phyloP scores from a whole-genome alignment of 2,888 invertebrate genomes.

The Isoperla grammatica region DNA sequence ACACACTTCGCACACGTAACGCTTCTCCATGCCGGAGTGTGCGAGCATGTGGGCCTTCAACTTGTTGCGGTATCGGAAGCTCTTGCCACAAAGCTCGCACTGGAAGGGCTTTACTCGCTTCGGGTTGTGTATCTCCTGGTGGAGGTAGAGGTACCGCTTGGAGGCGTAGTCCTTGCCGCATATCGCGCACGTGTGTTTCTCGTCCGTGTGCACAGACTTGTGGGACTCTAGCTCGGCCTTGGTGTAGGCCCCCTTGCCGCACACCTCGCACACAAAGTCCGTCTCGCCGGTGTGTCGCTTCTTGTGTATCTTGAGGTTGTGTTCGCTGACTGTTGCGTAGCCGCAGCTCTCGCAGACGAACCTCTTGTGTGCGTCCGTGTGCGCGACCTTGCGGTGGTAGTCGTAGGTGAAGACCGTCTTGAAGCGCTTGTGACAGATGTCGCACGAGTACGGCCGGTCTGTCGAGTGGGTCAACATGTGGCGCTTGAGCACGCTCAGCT shows the following conservation, averaged over 20 bases:
- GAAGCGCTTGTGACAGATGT: conserved; percentile 38
- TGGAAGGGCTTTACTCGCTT: conserved; percentile 37
- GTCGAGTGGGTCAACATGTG: conserved; percentile 56
- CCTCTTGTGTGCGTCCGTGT: conserved; percentile 38
- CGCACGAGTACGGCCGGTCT: conserved; percentile 38
- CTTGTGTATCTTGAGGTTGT: conserved; percentile 38
- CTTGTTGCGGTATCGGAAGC: conserved; percentile 7
- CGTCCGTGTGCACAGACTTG: conserved; percentile 17
- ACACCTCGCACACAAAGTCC: conserved; percentile 38
- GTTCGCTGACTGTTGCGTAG: conserved; percentile 38
- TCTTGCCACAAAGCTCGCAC: conserved; percentile 43
- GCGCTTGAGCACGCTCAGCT: conserved; percentile 48
- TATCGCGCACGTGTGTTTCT: conserved; percentile 22
- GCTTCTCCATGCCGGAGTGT: conserved; percentile 38
- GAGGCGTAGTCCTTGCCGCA: conserved; percentile 24
- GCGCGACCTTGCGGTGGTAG: conserved; percentile 39
- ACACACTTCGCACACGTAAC: conserved; percentile 37
- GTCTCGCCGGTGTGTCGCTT: conserved; percentile 38
- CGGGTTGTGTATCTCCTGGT: conserved; percentile 23
- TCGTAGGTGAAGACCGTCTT: conserved; percentile 41
- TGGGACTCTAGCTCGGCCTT: conserved; percentile 19
- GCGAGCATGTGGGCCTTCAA: conserved; percentile 47
- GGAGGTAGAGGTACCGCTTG: conserved; percentile 20
- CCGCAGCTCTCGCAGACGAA: conserved; percentile 38
- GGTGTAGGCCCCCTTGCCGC: conserved; percentile 38